Evolutionary conservation across 2,797 vertebrate species (phyloP), one percentile per base, ranked within the genome.

Genomic region (Pseudochaenichthys georgianus): DNA sequence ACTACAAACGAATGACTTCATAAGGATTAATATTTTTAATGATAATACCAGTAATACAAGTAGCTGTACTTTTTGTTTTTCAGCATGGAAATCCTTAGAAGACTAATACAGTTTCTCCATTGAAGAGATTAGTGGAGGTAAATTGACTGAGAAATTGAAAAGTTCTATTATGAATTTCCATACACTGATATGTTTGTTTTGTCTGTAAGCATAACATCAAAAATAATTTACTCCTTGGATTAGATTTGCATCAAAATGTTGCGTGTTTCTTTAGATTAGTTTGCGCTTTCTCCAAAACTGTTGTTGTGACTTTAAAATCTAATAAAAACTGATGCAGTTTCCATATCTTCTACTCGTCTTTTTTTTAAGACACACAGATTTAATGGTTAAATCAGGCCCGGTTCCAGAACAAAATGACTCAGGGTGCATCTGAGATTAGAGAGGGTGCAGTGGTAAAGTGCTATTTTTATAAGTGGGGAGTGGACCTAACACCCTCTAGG

Each of bases 41-140:
- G 34, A 67, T 64, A 57, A 76, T 50, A 65, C 52, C 69, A 47
- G 6, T 52, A 23, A 62, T 64, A 55, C 43, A 15, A 4, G 23
- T 62, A 58, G 41, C 46, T 60, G 55, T 73, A 23, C 23, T 31
- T 5, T 73, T 74, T 71, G 59, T 31, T 51, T 73, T 69, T 28
- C 28, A 28, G 28, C 13, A 48, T 51, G 34, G 5, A 59, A 31
- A 59, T 71, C 42, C 51, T 62, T 65, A 28, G 4, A 51, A 66
- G 51, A 41, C 42, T 34, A 60, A 60, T 68, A 54, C 21, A 13
- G 31, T 61, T 61, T 64, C 9, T 72, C 5, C 13, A 0, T 53
- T 64, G 55, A 64, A 75, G 67, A 45, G 31, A 57, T 71, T 51
- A 75, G 50, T 38, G 46, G 34, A 64, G 54, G 61, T 70, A 52